These are phyloP conservation scores for Zaprionus bogoriensis DNA, from an alignment of 2,888 invertebrate species.

Conservation along the genomic window DNA sequence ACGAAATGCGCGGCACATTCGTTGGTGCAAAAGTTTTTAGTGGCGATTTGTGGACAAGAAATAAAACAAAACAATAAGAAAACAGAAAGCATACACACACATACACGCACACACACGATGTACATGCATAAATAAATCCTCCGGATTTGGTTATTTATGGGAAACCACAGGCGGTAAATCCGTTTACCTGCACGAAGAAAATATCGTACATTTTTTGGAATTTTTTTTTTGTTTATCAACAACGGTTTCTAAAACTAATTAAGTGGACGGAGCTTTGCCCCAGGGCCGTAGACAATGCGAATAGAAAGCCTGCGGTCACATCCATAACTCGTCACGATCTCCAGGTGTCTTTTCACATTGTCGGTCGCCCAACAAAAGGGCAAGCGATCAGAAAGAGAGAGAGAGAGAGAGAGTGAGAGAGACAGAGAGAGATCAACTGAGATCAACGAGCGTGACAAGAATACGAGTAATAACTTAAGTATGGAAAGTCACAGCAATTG, in stretches of 20 bases:
- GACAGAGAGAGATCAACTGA: constrained; percentile 8
- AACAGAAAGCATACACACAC: background rate
- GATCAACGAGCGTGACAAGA: constrained; percentile 61
- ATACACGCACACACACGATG: background rate
- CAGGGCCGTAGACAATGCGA: constrained; percentile 45
- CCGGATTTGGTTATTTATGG: constrained; percentile 44
- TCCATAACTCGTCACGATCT: constrained; percentile 48
- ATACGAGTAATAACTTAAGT: constrained; percentile 34
- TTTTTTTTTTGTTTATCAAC: constrained; percentile 20
- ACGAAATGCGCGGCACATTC: constrained; percentile 53
- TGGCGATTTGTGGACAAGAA: constrained; percentile 23
- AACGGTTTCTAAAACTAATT: constrained; percentile 56
- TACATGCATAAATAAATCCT: constrained; percentile 31
- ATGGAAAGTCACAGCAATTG: constrained; percentile 44
- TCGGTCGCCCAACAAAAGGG: constrained; percentile 31
- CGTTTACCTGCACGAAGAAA: constrained; percentile 67
- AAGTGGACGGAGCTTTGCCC: constrained; percentile 50
- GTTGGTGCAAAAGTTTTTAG: constrained; percentile 35
- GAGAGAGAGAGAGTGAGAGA: background rate
- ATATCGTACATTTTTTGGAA: constrained; percentile 1
- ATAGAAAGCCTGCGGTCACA: constrained; percentile 70
- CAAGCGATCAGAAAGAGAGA: background rate
- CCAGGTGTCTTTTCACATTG: constrained; percentile 39
- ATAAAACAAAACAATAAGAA: constrained; percentile 7
- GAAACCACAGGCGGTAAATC: constrained; percentile 55